phyloP scores from a whole-genome alignment of 2,888 invertebrate genomes.

The Anthophora plumipes region DNA sequence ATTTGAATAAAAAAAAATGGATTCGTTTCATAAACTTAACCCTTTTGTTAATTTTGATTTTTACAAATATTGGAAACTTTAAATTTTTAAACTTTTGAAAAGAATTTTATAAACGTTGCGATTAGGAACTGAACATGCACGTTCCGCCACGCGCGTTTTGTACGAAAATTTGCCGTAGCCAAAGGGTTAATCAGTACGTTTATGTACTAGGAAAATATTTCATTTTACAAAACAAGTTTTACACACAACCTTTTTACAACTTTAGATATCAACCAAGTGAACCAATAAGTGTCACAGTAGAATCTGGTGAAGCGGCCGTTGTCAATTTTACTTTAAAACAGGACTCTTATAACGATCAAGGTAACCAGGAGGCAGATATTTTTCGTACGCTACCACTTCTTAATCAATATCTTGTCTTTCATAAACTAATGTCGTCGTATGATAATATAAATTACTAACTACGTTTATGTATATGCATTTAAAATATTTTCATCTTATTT shows the following conservation, averaged over 20 bases:
- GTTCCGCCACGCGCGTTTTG: too few relatives aligned
- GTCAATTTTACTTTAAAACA: constrained; percentile 84
- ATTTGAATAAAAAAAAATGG: not conserved
- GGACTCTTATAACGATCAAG: constrained; percentile 77
- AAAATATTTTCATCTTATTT: constrained; percentile 8
- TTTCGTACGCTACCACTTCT: constrained; percentile 76
- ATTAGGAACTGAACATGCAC: too few relatives aligned
- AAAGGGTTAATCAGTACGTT: too few relatives aligned
- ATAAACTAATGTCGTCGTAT: constrained; percentile 73
- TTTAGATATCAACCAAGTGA: constrained; percentile 86
- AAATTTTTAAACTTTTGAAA: too few relatives aligned
- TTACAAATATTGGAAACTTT: too few relatives aligned
- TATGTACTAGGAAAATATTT: not conserved
- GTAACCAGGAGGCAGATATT: constrained; percentile 81
- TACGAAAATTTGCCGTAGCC: too few relatives aligned
- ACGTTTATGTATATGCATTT: constrained; percentile 16
- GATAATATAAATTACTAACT: constrained; percentile 62
- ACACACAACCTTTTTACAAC: constrained; percentile 51
- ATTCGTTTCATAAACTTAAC: not conserved
- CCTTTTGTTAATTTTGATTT: too few relatives aligned
- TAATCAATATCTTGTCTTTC: constrained; percentile 73
- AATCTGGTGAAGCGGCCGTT: constrained; percentile 81
- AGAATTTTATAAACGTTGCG: too few relatives aligned
- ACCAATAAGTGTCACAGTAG: constrained; percentile 82
- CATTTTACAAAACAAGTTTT: constrained; percentile 12